phyloP scores from a whole-genome alignment of 1,140 invertebrate species.

The Meloidogyne floridensis region DNA sequence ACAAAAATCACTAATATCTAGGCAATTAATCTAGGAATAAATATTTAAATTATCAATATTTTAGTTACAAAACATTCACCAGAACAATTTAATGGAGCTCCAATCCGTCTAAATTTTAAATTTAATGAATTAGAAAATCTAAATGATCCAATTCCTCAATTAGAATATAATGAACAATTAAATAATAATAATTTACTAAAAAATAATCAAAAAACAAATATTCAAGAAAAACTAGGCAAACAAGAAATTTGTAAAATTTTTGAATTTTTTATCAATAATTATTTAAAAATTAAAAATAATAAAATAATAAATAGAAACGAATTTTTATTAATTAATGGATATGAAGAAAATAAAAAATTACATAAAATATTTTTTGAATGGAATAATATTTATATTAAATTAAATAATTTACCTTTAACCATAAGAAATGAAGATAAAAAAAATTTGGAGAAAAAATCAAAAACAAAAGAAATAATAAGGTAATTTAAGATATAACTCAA shows the following conservation, averaged over 20 bases:
- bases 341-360: neutral
- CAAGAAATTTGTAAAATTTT: neutral
- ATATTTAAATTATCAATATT: neutral
- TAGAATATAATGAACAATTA: neutral
- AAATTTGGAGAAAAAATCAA: neutral
- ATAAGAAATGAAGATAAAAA: neutral
- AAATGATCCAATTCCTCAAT: neutral
- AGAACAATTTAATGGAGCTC: neutral
- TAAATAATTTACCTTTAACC: neutral
- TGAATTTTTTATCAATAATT: neutral
- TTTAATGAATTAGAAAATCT: neutral
- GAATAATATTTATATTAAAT: conserved; percentile 6
- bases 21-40: too few species aligned
- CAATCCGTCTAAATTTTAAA: neutral
- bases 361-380: conserved; percentile 7
- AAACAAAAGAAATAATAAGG: neutral
- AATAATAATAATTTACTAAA: neutral
- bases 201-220: neutral
- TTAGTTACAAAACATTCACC: neutral
- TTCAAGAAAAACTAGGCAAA: neutral
- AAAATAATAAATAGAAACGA: neutral
- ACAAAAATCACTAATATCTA: too few species aligned
- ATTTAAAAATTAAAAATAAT: conserved; percentile 8
- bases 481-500: too few species aligned
- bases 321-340: neutral